Base-by-base conservation (phyloP, 2,797 vertebrate genomes). In the Heterohyrax brucei region DNA sequence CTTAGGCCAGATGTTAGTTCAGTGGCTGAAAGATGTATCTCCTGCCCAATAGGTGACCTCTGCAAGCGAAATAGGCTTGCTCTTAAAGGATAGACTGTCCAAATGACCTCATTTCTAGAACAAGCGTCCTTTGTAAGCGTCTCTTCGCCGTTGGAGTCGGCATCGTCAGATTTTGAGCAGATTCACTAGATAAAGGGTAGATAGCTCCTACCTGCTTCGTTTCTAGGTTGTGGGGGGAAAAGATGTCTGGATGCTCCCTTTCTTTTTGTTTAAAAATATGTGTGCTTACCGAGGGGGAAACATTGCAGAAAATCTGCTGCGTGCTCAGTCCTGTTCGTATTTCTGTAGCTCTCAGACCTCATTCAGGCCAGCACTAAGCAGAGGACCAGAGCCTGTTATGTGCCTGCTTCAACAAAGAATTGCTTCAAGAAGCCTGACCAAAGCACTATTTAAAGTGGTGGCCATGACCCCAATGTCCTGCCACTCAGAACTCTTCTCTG, bases 61-160 rank as follows among this genome's bases (percentile, higher is more conserved):
- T 95, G 96, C 92, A 97, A 97, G 96, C 95, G 95, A 97, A 98
- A 98, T 97, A 94, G 97, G 93, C 96, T 97, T 97, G 85, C 94
- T 97, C 94, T 98, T 97, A 97, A 97, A 94, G 79, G 97, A 94
- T 84, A 79, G 97, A 96, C 88, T 87, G 93, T 96, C 95, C 91
- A 94, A 85, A 96, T 94, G 96, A 97, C 97, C 97, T 98, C 96
- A 98, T 97, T 96, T 96, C 96, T 93, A 96, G 96, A 97, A 98
- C 97, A 98, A 96, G 96, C 7, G 76, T 80, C 73, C 95, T 97
- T 97, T 98, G 97, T 98, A 78, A 96, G 87, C 84, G 91, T 90
- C 79, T 95, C 83, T 97, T 93, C 88, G 95, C 90, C 88, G 53
- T 59, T 96, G 93, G 89, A 92, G 97, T 96, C 97, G 97, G 95